Evolutionary conservation across 2,888 invertebrate species (phyloP).

Genomic region (Troides aeacus): DNA sequence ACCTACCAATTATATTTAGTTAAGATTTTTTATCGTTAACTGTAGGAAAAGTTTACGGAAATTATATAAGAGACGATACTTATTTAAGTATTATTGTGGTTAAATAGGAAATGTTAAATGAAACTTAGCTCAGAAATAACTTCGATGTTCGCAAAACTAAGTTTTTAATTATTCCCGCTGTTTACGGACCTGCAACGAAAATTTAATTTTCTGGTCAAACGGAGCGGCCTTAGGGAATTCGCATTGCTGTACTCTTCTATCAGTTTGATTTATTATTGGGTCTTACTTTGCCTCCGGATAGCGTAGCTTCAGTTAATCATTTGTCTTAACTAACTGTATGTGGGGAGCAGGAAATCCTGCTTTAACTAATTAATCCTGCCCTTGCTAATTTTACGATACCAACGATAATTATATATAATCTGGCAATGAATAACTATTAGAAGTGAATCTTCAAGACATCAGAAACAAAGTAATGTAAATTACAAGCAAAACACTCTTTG

Average conservation of each 20-base stretch:
- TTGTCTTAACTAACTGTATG: not conserved
- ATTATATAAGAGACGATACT: too few relatives aligned
- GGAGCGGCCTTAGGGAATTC: conserved; percentile 25
- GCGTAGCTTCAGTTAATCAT: not conserved
- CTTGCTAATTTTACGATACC: not conserved
- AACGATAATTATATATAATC: too few relatives aligned
- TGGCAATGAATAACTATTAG: too few relatives aligned
- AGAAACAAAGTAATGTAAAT: not conserved
- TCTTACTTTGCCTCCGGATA: conserved; percentile 7
- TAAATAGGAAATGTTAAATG: not conserved
- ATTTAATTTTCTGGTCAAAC: conserved; percentile 69
- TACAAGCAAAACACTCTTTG: too few relatives aligned
- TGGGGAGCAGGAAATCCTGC: not conserved
- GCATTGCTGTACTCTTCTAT: conserved; percentile 1
- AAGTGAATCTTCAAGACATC: not conserved
- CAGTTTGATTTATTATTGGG: conserved; percentile 9
- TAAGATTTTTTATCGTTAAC: too few relatives aligned
- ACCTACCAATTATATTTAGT: too few relatives aligned
- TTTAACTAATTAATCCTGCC: not conserved
- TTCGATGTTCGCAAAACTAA: not conserved
- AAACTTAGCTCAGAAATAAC: not conserved
- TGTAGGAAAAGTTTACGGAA: too few relatives aligned
- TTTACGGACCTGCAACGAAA: conserved; percentile 40
- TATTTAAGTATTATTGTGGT: too few relatives aligned
- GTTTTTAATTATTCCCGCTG: conserved; percentile 20